Conservation (phyloP, 2,113 vertebrate species). For the Phasianus colchicus region DNA sequence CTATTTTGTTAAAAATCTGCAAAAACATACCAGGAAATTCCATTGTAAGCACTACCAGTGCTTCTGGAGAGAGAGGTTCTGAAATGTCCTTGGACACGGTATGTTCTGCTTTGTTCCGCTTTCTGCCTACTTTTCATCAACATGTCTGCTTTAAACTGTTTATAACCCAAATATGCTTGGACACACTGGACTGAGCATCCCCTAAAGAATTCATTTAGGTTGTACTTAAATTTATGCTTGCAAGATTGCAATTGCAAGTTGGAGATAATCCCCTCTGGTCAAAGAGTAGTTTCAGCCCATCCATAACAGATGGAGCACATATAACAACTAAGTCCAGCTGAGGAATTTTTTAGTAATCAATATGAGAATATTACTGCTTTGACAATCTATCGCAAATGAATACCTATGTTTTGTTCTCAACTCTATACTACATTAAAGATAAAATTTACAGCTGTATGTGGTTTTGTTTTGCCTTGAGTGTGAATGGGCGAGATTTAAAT, state of each 20-base stretch:
- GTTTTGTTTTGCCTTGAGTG: neutral
- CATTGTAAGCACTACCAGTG: neutral
- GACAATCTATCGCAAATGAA: neutral
- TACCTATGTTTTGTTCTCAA: neutral
- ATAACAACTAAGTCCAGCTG: neutral
- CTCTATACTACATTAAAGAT: neutral
- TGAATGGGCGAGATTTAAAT: neutral
- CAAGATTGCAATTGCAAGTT: neutral
- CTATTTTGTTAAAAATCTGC: neutral
- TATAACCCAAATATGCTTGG: accelerated
- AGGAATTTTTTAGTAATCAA: neutral
- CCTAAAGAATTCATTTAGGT: neutral
- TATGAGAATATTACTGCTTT: neutral
- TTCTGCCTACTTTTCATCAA: neutral
- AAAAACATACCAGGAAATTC: neutral
- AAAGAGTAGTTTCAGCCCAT: neutral
- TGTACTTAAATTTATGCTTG: neutral
- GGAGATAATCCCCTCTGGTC: neutral
- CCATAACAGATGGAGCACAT: neutral
- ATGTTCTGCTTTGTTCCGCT: accelerated
- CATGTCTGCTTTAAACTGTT: neutral
- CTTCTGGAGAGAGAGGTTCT: neutral
- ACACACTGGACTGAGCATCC: neutral
- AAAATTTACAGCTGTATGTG: neutral
- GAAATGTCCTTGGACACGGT: neutral